Conservation (phyloP, 2,888 invertebrate genomes). For the Phaedon cochleariae region DNA sequence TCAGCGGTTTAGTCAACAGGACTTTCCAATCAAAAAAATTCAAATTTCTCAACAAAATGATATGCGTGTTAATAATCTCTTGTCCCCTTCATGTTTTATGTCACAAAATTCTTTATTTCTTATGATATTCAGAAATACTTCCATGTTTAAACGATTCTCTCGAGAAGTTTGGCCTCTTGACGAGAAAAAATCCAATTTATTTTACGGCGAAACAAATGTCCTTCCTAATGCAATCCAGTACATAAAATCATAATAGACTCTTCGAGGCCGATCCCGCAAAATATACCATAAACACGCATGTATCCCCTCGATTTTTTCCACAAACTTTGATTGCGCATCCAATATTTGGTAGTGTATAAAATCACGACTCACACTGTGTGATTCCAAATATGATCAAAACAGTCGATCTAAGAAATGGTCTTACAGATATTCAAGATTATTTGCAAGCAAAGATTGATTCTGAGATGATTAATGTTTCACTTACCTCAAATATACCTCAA, state of each 20-base stretch:
- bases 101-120: no score
- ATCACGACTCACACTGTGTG: neutral
- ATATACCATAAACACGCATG: slow-evolving; percentile 48
- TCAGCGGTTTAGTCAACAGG: no score
- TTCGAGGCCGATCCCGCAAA: slow-evolving; percentile 44
- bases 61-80: no score
- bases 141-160: no score
- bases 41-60: no score
- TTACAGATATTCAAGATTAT: no score
- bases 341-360: neutral
- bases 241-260: slow-evolving; percentile 47
- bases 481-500: no score
- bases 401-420: neutral
- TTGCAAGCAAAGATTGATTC: no score
- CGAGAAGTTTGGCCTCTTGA: neutral
- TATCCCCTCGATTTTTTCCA: slow-evolving; percentile 10
- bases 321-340: slow-evolving; percentile 14
- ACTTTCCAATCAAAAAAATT: no score
- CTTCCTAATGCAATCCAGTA: slow-evolving; percentile 30
- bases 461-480: no score
- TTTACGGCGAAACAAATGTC: slow-evolving; percentile 25
- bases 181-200: slow-evolving; percentile 29
- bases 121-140: no score
- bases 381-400: neutral
- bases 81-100: no score